These are phyloP conservation scores for Hylia prasina DNA, from an alignment of 2,113 vertebrate species.

Conservation along the genomic window DNA sequence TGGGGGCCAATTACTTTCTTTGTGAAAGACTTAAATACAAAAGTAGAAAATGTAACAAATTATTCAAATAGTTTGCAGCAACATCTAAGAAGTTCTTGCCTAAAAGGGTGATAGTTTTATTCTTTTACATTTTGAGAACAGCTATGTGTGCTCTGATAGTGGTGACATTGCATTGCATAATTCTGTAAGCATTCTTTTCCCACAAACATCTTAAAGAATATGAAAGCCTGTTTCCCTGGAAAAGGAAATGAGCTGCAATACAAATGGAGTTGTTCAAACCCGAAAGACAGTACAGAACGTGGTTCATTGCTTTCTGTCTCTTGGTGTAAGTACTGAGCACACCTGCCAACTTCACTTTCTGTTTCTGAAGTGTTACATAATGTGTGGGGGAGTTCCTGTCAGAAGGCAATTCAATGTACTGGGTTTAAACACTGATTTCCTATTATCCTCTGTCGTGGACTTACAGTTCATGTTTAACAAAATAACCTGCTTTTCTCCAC, in stretches of 20 bases:
- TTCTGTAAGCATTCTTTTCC: neutral
- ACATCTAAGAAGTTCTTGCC: neutral
- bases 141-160: neutral
- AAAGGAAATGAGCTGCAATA: neutral
- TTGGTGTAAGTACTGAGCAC: neutral
- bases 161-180: neutral
- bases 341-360: neutral
- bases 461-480: neutral
- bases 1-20: neutral
- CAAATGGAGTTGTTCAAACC: neutral
- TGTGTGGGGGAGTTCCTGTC: constrained; percentile 17
- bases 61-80: neutral
- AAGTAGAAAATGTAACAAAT: neutral
- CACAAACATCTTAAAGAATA: neutral
- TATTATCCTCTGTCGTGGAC: neutral
- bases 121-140: neutral
- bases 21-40: neutral
- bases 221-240: neutral
- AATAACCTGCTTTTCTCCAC: neutral
- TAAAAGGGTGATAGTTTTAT: neutral
- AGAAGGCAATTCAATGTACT: neutral
- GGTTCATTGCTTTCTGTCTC: neutral
- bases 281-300: neutral
- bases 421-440: constrained; percentile 13
- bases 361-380: neutral